A percentile compares a stretch with the other conserved stretches of the same genome.
These are phyloP conservation scores for Candoia aspera DNA, from an alignment of 2,113 vertebrate species.

Conservation along the genomic window DNA sequence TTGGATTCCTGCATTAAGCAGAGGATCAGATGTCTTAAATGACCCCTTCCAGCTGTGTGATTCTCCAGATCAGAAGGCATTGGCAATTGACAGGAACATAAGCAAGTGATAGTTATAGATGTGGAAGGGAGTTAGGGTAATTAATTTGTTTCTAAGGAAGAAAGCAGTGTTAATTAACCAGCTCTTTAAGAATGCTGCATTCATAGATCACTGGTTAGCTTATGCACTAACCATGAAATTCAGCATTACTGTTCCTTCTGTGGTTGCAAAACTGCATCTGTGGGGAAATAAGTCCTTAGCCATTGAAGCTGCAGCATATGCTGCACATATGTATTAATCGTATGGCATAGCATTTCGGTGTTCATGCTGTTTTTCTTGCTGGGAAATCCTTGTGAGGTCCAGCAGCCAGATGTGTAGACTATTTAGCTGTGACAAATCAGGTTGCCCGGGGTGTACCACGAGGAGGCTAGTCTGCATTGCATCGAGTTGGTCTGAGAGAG, in stretches of 20 bases:
- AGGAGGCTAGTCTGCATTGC: no score
- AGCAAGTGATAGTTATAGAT: not conserved
- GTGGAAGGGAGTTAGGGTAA: not conserved
- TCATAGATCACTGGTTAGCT: not conserved
- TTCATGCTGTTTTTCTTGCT: no score
- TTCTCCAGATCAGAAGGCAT: not conserved
- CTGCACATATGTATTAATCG: no score
- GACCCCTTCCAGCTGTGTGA: no score
- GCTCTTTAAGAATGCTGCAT: not conserved
- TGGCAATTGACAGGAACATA: not conserved
- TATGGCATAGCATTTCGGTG: no score
- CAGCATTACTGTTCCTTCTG: not conserved
- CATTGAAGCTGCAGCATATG: not conserved
- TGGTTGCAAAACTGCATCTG: not conserved
- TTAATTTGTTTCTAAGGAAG: not conserved
- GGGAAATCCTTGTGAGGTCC: no score
- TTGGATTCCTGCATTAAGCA: no score
- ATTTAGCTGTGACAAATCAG: no score
- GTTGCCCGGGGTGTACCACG: no score
- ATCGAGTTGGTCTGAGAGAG: no score
- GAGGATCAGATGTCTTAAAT: no score
- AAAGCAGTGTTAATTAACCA: not conserved
- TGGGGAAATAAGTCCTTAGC: not conserved
- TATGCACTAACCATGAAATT: not conserved
- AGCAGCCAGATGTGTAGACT: no score